These are phyloP conservation scores for Venturia canescens DNA, from an alignment of 1,140 invertebrate genomes.

Conservation along the genomic window DNA sequence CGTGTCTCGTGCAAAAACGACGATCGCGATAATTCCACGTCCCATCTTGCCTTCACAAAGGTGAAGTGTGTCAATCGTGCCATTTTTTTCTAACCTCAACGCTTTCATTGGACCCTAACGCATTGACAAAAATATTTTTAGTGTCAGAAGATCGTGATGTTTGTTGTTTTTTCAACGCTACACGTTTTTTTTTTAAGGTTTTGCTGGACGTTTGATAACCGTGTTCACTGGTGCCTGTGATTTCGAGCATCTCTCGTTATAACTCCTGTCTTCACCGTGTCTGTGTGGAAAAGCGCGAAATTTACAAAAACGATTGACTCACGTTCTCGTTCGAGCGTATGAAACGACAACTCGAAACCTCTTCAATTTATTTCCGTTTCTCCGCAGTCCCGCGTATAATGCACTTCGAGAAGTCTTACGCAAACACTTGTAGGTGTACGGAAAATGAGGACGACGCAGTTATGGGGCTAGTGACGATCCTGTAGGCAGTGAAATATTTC, in stretches of 20 bases:
- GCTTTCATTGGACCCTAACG: not conserved
- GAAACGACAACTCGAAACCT: not conserved
- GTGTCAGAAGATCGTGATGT: not conserved
- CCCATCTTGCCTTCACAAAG: conserved; percentile 40
- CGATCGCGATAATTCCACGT: conserved; percentile 19
- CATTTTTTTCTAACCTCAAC: not conserved
- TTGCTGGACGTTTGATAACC: too few relatives aligned
- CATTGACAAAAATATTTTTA: not conserved
- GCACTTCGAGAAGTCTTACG: not conserved
- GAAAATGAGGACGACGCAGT: not conserved
- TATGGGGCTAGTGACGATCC: not conserved
- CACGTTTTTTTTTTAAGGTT: not conserved
- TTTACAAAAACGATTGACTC: not conserved
- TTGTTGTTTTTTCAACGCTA: not conserved
- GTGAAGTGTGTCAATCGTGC: conserved; percentile 32
- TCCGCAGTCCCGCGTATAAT: not conserved
- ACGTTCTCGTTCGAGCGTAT: not conserved
- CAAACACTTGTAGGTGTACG: not conserved
- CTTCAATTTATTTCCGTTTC: conserved; percentile 22
- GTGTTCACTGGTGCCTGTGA: too few relatives aligned
- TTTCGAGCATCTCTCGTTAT: not conserved
- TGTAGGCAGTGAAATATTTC: too few relatives aligned
- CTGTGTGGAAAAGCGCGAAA: not conserved
- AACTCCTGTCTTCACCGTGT: not conserved
- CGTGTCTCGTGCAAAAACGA: conserved; percentile 32